These are phyloP conservation scores for Phataginus tetradactyla DNA, from an alignment of 2,797 vertebrate genomes.

Conservation along the genomic window DNA sequence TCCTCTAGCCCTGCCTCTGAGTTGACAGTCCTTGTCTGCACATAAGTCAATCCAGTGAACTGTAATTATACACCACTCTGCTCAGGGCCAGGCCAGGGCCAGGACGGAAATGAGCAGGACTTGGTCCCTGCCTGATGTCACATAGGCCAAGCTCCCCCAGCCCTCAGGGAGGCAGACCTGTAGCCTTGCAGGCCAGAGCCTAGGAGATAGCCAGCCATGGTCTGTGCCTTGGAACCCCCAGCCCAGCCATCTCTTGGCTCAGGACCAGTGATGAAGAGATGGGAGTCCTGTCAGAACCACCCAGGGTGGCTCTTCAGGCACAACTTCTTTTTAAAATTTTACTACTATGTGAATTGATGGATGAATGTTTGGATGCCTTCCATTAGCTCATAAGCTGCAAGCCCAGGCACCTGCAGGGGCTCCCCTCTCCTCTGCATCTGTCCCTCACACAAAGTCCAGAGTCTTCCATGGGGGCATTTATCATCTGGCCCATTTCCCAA, in stretches of 20 bases:
- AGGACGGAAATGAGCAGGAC: fast-evolving
- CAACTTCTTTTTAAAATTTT: fast-evolving
- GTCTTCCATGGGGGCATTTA: no score
- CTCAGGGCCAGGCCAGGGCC: not conserved
- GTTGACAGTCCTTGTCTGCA: fast-evolving
- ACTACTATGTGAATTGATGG: fast-evolving
- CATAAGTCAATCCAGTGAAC: fast-evolving
- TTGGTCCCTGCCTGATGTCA: not conserved
- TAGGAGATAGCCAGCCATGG: not conserved
- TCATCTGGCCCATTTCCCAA: no score
- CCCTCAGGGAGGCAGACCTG: not conserved
- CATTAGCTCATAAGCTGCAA: no score
- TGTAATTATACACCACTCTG: fast-evolving
- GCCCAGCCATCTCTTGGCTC: fast-evolving
- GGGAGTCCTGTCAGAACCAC: fast-evolving
- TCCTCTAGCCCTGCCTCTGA: fast-evolving
- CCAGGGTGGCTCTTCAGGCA: fast-evolving
- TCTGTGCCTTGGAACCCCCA: fast-evolving
- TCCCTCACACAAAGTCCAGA: no score
- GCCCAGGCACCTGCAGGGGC: fast-evolving
- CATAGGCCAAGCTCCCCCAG: fast-evolving
- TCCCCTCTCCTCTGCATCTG: fast-evolving
- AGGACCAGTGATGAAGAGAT: no score
- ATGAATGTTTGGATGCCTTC: fast-evolving
- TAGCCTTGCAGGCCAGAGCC: fast-evolving